A percentile compares a stretch with the other conserved stretches of the same genome.
Evolutionary conservation across 1,140 invertebrate genomes (phyloP).

Genomic region (Drosophila miranda): DNA sequence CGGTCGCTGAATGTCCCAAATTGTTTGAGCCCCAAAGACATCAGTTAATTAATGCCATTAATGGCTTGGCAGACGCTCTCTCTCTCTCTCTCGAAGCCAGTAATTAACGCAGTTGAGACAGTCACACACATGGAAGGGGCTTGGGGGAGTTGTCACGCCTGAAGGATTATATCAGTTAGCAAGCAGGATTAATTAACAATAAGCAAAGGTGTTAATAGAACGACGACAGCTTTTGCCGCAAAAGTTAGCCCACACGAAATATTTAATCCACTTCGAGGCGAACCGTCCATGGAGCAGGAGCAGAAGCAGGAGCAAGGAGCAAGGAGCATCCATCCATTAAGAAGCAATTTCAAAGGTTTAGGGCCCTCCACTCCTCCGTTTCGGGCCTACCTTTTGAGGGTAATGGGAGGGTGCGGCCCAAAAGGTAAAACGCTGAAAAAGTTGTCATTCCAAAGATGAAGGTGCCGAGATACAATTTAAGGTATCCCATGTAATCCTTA

Average conservation of each 20-base stretch:
- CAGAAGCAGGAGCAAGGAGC: neutral
- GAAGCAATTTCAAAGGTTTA: conserved; percentile 54
- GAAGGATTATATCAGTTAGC: conserved; percentile 56
- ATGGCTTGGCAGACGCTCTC: conserved; percentile 37
- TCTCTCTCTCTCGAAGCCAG: conserved; percentile 39
- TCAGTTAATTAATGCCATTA: conserved; percentile 73
- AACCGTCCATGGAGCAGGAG: too few relatives aligned
- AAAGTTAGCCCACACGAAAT: conserved; percentile 31
- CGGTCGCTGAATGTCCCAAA: conserved; percentile 25
- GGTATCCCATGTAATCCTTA: conserved; percentile 58
- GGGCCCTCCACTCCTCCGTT: neutral
- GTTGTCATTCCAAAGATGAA: conserved; percentile 37
- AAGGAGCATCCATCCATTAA: conserved; percentile 37
- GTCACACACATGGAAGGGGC: neutral
- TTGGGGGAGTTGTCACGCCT: neutral
- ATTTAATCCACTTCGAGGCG: conserved; percentile 60
- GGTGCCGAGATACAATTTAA: conserved; percentile 59
- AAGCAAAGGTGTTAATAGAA: conserved; percentile 70
- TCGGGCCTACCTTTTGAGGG: conserved; percentile 56
- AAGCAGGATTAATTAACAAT: conserved; percentile 64
- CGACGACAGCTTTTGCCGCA: conserved; percentile 36
- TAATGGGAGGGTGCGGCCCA: conserved; percentile 14
- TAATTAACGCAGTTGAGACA: conserved; percentile 67
- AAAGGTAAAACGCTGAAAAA: conserved; percentile 50
- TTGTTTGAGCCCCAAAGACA: conserved; percentile 51